Evolutionary conservation across 1,140 invertebrate genomes (phyloP).

Genomic region (Globodera rostochiensis): DNA sequence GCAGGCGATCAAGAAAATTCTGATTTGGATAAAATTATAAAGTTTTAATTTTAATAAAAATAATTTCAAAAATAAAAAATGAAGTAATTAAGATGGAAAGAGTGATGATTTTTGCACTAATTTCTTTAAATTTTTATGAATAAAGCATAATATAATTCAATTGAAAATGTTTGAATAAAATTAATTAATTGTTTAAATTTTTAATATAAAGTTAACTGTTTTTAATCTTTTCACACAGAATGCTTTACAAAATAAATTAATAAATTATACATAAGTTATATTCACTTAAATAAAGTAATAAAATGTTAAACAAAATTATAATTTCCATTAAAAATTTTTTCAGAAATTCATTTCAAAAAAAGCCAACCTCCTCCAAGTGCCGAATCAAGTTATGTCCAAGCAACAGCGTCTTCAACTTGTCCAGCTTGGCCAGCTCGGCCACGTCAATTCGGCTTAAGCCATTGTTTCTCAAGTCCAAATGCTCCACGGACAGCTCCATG

Average conservation of each 20-base stretch:
- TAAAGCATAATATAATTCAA: too few relatives aligned
- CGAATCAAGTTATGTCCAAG: slow-evolving; percentile 43
- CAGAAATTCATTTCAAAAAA: not conserved
- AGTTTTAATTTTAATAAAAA: not conserved
- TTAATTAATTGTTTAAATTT: slow-evolving; percentile 14
- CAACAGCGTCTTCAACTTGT: slow-evolving; percentile 40
- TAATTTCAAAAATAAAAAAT: slow-evolving; percentile 20
- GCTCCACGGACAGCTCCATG: not conserved
- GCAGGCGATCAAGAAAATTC: slow-evolving; percentile 50
- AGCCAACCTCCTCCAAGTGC: slow-evolving; percentile 39
- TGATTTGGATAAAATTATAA: slow-evolving; percentile 1
- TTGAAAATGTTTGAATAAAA: too few relatives aligned
- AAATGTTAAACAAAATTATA: not conserved
- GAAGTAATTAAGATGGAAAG: not conserved
- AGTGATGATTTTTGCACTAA: slow-evolving; percentile 8
- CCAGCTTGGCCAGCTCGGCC: not conserved
- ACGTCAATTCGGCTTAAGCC: not conserved
- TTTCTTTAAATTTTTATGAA: not conserved
- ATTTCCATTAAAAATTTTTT: not conserved
- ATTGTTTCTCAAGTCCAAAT: not conserved
- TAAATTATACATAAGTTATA: not conserved
- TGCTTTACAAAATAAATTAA: not conserved
- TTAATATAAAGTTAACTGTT: not conserved
- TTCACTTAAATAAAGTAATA: not conserved
- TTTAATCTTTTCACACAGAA: not conserved